Evolutionary conservation across 2,888 invertebrate genomes (phyloP).

Genomic region (Stictocephala bisonia): DNA sequence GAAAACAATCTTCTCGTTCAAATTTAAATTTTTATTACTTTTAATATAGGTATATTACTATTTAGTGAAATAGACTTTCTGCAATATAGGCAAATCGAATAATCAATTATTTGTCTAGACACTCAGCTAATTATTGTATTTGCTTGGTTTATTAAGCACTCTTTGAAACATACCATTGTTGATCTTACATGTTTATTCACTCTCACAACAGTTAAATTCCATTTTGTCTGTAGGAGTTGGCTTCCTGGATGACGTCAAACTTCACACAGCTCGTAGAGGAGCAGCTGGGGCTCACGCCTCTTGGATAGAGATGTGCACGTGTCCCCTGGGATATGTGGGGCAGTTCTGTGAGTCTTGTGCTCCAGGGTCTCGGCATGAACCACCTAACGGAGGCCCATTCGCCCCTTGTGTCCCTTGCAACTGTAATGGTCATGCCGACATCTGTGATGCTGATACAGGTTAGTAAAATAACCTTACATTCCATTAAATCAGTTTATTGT

Average conservation of each 20-base stretch:
- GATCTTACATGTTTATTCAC: no score
- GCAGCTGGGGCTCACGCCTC: conserved; percentile 82
- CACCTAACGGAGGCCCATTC: conserved; percentile 92
- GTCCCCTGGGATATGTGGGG: conserved; percentile 87
- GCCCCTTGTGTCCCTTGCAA: conserved; percentile 96
- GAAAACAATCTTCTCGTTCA: no score
- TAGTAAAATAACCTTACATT: conserved; percentile 49
- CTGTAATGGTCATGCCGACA: conserved; percentile 95
- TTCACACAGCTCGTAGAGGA: conserved; percentile 89
- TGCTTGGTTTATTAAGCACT: no score
- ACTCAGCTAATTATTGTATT: no score
- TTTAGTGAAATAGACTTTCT: no score
- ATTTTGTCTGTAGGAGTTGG: conserved; percentile 72
- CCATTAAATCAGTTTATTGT: no score
- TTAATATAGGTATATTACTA: no score
- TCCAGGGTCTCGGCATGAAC: conserved; percentile 93
- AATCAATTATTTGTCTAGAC: no score
- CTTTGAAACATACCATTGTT: no score
- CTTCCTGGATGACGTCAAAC: conserved; percentile 87
- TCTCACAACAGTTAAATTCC: no score
- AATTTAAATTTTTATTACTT: no score
- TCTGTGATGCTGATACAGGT: conserved; percentile 95
- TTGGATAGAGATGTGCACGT: conserved; percentile 96
- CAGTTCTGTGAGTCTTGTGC: conserved; percentile 98
- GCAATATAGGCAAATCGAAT: no score